Evolutionary conservation across 1,140 invertebrate species (phyloP), one percentile per base, ranked within the genome.

Genomic region (Diabrotica undecimpunctata): DNA sequence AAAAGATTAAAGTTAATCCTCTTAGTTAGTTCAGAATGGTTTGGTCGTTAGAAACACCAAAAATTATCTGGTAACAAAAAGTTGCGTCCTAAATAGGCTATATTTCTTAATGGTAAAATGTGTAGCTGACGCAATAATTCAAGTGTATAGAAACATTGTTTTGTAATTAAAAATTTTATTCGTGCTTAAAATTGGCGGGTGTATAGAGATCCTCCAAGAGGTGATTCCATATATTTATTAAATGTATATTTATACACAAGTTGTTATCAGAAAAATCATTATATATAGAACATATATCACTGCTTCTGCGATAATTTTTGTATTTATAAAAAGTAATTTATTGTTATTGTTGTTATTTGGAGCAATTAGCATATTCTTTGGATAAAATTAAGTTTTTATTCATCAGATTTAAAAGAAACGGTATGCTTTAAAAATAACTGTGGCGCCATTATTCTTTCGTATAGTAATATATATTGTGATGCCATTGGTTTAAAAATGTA

Each of bases 71-170:
- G 41, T 4, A 6, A n/a, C n/a, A n/a, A 46, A 6, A 46, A 10
- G n/a, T 8, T 8, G n/a, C 41, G 3, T 46, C 41, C 41, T 14
- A 60, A 55, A 36, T 61, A 70, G 69, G 66, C 62, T 76, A 72
- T 68, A 72, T 71, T 73, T 72, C 70, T 75, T 75, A 72, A 37
- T 70, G 59, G 63, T 69, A 68, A 74, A 77, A 75, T 77, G 76
- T 78, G 76, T 78, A 78, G 76, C 75, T 74, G 60, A 76, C 72
- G 76, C 76, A 78, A 78, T 78, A 78, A 78, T 72, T 60, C n/a
- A 62, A 50, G 46, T 62, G 61, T 55, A 62, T 62, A 62, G 61
- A 62, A 54, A 54, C 11, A 25, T 62, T 62, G 35, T 36, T 54
- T 54, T 62, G 12, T 12, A 5, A 50, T 50, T 50, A 57, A 11